Conservation (phyloP, 23 tunicate genomes). For the Pegea sp. region DNA sequence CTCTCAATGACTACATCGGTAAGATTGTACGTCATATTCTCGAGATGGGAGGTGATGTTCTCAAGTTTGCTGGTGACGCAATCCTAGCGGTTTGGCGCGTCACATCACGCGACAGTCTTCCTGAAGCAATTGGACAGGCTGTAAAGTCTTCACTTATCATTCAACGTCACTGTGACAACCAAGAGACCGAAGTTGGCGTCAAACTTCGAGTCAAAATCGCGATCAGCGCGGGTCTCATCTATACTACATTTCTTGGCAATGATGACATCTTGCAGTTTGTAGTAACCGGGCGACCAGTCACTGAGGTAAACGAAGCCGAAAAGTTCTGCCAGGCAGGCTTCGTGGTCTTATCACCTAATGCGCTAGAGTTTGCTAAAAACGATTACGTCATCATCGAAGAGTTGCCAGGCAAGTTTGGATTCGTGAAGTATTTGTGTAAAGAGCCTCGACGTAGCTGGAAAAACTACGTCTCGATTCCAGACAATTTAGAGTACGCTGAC, state of each 20-base stretch:
- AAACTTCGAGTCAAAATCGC: constrained; percentile 93
- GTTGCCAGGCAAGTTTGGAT: constrained; percentile 44
- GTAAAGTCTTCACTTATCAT: constrained; percentile 53
- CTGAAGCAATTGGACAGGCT: constrained; percentile 61
- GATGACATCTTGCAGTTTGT: constrained; percentile 54
- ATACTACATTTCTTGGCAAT: constrained; percentile 83
- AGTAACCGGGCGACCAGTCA: constrained; percentile 87
- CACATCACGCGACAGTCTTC: constrained; percentile 26
- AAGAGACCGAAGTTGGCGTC: constrained; percentile 90
- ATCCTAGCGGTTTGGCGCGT: constrained; percentile 95
- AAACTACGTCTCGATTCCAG: constrained; percentile 52
- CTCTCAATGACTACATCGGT: constrained; percentile 76
- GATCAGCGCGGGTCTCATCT: constrained; percentile 87
- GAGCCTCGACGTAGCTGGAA: constrained; percentile 54
- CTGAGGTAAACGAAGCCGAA: constrained; percentile 96
- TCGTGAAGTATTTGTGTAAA: constrained; percentile 41
- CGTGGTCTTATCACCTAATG: constrained; percentile 89
- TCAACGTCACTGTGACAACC: constrained; percentile 82
- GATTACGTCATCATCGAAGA: constrained; percentile 28
- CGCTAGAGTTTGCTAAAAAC: constrained; percentile 60
- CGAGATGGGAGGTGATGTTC: constrained; percentile 69
- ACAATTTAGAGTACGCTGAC: constrained; percentile 2
- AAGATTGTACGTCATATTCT: constrained; percentile 64
- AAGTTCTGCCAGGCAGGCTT: constrained; percentile 82
- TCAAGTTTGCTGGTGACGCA: constrained; percentile 98